Evolutionary conservation across 2,113 vertebrate species (phyloP), one percentile per base, ranked within the genome.

Genomic region (Genyomyrus donnyi): DNA sequence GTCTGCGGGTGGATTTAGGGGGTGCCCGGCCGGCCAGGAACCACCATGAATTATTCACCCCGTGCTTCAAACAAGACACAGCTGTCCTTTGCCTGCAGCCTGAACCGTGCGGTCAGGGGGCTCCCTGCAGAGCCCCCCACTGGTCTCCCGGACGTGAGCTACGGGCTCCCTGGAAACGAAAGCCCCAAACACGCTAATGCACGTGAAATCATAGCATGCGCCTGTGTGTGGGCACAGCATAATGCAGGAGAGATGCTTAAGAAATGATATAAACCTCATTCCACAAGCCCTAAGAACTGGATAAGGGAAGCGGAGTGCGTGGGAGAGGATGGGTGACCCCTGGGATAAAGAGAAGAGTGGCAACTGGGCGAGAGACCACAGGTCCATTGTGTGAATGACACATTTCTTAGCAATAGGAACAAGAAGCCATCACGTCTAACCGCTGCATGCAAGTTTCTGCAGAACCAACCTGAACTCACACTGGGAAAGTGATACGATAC

Each of bases 11-110:
- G 19, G 52, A 48, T 84, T 31, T 13, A 35, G 66, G 62, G 66
- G 88, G 62, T 5, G 3, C n/a, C 9, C 56, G 27, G 27, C 86
- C 49, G 27, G 11, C 50, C 58, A 70, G 83, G 53, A 86, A 83
- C 31, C 70, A 84, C 31, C 35, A 87, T 52, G 84, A 91, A 91
- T 90, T 66, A 90, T 91, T 89, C 62, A 88, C 89, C 88, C 88
- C 53, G 13, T 5, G 74, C 42, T 74, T 74, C 62, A 87, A 88
- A 90, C 42, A 39, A 88, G 62, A 77, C 24, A 42, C 56, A 87
- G 87, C 88, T 83, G 70, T 80, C 39, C 85, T 90, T 90, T 56
- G 10, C 19, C 46, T 88, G 56, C 52, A 70, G 87, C 19, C 70
- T 19, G 46, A 88, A 39, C 88, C 15, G 5, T 11, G 50, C 35